Conservation (phyloP, 1,140 invertebrate genomes). For the Cydia splendana region DNA sequence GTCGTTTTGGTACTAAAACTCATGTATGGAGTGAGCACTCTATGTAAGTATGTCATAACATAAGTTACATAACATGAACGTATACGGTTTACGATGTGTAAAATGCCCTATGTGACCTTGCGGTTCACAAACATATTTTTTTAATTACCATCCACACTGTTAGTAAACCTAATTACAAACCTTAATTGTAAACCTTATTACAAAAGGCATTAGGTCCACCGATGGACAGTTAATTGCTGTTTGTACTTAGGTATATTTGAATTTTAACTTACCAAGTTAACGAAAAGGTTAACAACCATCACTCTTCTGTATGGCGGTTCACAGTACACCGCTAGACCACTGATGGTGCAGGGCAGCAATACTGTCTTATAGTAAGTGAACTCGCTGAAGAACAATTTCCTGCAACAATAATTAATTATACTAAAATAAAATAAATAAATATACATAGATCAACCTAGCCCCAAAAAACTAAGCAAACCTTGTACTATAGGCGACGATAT, state of each 20-base stretch:
- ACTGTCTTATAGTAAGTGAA: slow-evolving; percentile 75
- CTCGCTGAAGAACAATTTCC: slow-evolving; percentile 70
- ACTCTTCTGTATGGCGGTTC: slow-evolving; percentile 75
- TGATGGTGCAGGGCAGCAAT: slow-evolving; percentile 72
- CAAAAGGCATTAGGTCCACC: too few relatives aligned
- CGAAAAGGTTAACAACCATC: slow-evolving; percentile 75
- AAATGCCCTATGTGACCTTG: background rate
- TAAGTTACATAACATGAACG: background rate
- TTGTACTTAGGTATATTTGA: background rate
- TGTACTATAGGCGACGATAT: too few relatives aligned
- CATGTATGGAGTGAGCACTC: too few relatives aligned
- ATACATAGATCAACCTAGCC: too few relatives aligned
- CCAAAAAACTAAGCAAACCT: too few relatives aligned
- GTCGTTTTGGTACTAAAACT: too few relatives aligned
- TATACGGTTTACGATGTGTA: background rate
- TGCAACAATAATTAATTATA: slow-evolving; percentile 47
- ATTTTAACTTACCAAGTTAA: slow-evolving; percentile 69
- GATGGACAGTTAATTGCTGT: too few relatives aligned
- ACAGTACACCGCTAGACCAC: slow-evolving; percentile 72
- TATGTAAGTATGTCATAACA: too few relatives aligned
- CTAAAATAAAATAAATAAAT: background rate
- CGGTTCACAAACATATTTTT: background rate
- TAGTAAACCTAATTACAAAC: too few relatives aligned
- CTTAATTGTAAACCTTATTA: too few relatives aligned
- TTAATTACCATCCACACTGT: too few relatives aligned